Conservation (phyloP, 1,140 invertebrate species). For the Cydia splendana region DNA sequence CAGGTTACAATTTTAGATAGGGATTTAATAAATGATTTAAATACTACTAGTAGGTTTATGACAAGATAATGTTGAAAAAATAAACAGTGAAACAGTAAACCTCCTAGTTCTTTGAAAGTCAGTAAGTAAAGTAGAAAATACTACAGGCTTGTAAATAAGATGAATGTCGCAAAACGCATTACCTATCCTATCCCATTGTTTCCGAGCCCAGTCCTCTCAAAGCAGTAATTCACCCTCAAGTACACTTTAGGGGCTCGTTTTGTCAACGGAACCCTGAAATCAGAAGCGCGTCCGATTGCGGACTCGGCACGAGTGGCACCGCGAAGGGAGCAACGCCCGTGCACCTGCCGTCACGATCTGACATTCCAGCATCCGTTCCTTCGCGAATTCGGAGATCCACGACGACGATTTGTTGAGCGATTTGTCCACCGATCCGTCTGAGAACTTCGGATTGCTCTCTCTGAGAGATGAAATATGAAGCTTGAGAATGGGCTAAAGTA, state of each 20-base stretch:
- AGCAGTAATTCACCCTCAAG: neutral
- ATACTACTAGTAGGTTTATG: too few species aligned
- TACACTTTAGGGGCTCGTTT: neutral
- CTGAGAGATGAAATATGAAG: neutral
- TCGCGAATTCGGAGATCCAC: conserved; percentile 58
- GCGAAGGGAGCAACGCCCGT: conserved; percentile 49
- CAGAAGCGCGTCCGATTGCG: conserved; percentile 30
- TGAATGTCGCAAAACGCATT: neutral
- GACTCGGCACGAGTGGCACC: conserved; percentile 22
- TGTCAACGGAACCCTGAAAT: conserved; percentile 26
- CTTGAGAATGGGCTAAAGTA: neutral
- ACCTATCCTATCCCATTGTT: neutral
- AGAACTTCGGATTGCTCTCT: neutral
- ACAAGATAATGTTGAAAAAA: too few species aligned
- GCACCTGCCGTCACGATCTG: conserved; percentile 52
- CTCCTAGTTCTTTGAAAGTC: neutral
- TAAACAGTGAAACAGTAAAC: too few species aligned
- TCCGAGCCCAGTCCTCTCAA: neutral
- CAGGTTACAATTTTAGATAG: neutral
- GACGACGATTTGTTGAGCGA: conserved; percentile 49
- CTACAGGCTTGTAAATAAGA: neutral
- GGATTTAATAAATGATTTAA: too few species aligned
- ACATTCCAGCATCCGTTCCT: conserved; percentile 55
- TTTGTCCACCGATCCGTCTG: conserved; percentile 5
- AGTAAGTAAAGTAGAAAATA: neutral